These are phyloP conservation scores for Drosophila emarginata DNA, from an alignment of 2,888 invertebrate genomes.

Conservation along the genomic window DNA sequence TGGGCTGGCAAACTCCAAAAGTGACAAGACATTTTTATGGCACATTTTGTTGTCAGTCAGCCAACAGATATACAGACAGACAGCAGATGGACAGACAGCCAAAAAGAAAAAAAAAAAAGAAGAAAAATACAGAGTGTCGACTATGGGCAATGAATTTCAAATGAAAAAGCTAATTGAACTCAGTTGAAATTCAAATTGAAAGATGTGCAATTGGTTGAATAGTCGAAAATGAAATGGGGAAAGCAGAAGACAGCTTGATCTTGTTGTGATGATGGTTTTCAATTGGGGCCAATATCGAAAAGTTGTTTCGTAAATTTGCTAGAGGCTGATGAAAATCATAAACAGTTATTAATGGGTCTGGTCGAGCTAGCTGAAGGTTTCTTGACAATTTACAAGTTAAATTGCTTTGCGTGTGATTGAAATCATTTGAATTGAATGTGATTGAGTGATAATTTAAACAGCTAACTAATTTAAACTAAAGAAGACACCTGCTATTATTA, in stretches of 20 bases:
- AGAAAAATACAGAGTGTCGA: not conserved
- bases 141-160: conserved; percentile 2
- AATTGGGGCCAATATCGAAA: not conserved
- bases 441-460: too few relatives aligned
- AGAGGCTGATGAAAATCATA: not conserved
- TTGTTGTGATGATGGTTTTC: not conserved
- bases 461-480: not conserved
- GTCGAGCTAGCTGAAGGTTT: too few relatives aligned
- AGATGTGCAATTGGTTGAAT: not conserved
- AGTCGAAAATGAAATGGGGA: not conserved
- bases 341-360: too few relatives aligned
- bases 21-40: conserved; percentile 46
- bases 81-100: not conserved
- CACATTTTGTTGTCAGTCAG: conserved; percentile 33
- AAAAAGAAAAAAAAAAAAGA: too few relatives aligned
- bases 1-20: not conserved
- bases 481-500: too few relatives aligned
- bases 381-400: too few relatives aligned
- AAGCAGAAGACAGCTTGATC: not conserved
- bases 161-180: conserved; percentile 12
- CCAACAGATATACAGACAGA: not conserved
- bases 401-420: too few relatives aligned
- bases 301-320: not conserved
- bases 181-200: conserved; percentile 3
- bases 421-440: too few relatives aligned